Conservation (phyloP, 2,888 invertebrate species). For the Apotomis betuletana region DNA sequence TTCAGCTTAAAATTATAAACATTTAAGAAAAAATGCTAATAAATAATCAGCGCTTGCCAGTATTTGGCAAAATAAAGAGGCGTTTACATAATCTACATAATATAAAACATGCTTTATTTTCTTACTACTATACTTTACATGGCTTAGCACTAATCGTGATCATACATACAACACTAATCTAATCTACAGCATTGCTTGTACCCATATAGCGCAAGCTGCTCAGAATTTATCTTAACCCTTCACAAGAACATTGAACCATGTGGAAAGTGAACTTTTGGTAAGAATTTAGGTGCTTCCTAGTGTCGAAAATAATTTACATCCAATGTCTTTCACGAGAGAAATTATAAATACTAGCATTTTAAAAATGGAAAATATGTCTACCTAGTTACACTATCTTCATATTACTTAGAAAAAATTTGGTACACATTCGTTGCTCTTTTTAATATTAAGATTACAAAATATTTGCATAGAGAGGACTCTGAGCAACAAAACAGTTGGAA, state of each 20-base stretch:
- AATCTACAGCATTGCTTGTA: conserved; percentile 70
- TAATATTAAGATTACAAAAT: conserved; percentile 48
- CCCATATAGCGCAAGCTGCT: conserved; percentile 53
- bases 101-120: conserved; percentile 81
- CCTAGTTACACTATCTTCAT: conserved; percentile 73
- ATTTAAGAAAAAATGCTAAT: conserved; percentile 81
- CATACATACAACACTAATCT: conserved; percentile 66
- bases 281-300: conserved; percentile 25
- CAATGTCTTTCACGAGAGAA: conserved; percentile 42
- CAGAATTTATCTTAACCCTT: conserved; percentile 1
- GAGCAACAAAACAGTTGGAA: conserved; percentile 76
- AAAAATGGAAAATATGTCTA: conserved; percentile 70
- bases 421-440: conserved; percentile 81
- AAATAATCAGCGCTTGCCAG: conserved; percentile 80
- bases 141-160: conserved; percentile 72
- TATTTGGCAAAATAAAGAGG: conserved; percentile 72
- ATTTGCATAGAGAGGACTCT: conserved; percentile 48
- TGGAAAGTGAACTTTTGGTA: conserved; percentile 5
- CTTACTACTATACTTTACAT: conserved; percentile 79
- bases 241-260: conserved; percentile 4
- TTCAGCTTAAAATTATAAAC: conserved; percentile 75
- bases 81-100: conserved; percentile 78
- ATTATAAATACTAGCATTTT: conserved; percentile 53
- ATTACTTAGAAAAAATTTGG: conserved; percentile 76
- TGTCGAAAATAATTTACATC: conserved; percentile 10